These are phyloP conservation scores for Eristalis intricaria DNA, from an alignment of 2,888 invertebrate genomes.

Conservation along the genomic window DNA sequence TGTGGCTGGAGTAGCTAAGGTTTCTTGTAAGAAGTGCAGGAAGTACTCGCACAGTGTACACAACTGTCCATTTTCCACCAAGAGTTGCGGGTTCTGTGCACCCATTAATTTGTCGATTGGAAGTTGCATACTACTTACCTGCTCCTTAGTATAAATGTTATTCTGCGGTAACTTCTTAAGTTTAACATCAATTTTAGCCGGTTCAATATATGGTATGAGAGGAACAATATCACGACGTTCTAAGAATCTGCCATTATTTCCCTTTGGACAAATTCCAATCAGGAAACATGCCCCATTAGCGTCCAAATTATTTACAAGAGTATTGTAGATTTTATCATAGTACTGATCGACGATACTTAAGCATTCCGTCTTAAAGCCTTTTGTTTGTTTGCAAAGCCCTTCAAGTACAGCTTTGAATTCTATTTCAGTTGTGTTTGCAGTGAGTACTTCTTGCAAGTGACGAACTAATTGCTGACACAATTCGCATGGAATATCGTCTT, in stretches of 20 bases:
- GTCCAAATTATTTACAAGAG: slow-evolving; percentile 86
- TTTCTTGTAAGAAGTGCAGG: slow-evolving; percentile 89
- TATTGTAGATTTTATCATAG: slow-evolving; percentile 88
- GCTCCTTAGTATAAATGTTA: slow-evolving; percentile 76
- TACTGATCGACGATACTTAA: slow-evolving; percentile 89
- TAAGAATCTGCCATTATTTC: slow-evolving; percentile 42
- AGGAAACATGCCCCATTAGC: slow-evolving; percentile 87
- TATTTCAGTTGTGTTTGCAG: slow-evolving; percentile 91
- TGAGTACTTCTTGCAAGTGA: slow-evolving; percentile 89
- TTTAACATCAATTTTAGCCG: slow-evolving; percentile 80
- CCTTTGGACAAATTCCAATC: slow-evolving; percentile 82
- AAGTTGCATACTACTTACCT: slow-evolving; percentile 80
- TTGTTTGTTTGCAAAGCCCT: slow-evolving; percentile 91
- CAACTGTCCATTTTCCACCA: slow-evolving; percentile 81
- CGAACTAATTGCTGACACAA: slow-evolving; percentile 91
- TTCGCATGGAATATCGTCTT: slow-evolving; percentile 89
- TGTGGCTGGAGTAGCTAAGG: slow-evolving; percentile 85
- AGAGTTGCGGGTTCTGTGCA: slow-evolving; percentile 77
- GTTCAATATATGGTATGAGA: slow-evolving; percentile 83
- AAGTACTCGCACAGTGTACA: slow-evolving; percentile 93
- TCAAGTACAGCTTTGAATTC: slow-evolving; percentile 90
- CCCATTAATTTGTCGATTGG: slow-evolving; percentile 83
- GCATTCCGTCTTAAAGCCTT: slow-evolving; percentile 88
- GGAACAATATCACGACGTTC: slow-evolving; percentile 83
- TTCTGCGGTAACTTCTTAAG: slow-evolving; percentile 78